These are phyloP conservation scores for Clarias magur DNA, from an alignment of 2,113 vertebrate genomes.

Conservation along the genomic window DNA sequence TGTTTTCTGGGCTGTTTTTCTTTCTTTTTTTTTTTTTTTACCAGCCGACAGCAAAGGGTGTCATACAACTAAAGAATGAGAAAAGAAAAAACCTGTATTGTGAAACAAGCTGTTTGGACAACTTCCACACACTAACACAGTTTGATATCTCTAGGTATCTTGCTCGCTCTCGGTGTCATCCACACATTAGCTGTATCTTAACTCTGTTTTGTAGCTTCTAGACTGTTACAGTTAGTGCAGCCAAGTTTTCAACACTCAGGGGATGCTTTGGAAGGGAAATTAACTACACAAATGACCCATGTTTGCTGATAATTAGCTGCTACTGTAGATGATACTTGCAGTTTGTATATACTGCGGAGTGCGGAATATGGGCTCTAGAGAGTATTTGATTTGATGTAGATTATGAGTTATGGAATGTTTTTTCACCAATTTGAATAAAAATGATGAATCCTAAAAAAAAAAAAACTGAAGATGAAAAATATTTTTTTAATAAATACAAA, in stretches of 20 bases:
- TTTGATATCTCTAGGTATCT: background rate
- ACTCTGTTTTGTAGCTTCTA: background rate
- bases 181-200: background rate
- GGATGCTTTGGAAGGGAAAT: conserved; percentile 16
- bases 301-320: conserved; percentile 26
- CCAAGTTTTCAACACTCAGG: conserved; percentile 24
- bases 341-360: conserved; percentile 4
- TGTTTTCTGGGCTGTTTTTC: background rate
- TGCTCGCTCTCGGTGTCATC: background rate
- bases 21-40: background rate
- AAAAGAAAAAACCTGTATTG: background rate
- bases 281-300: conserved; percentile 24
- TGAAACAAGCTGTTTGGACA: background rate
- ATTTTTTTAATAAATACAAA: background rate
- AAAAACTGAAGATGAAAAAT: background rate
- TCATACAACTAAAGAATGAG: background rate
- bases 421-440: background rate
- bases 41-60: background rate
- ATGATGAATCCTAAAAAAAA: background rate
- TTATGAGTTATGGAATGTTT: background rate
- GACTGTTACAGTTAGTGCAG: background rate
- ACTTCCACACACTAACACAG: background rate
- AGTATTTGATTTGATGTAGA: background rate
- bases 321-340: background rate
- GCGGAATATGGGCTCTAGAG: background rate